phyloP scores from a whole-genome alignment of 2,113 vertebrate species.

The Hyperoodon ampullatus region DNA sequence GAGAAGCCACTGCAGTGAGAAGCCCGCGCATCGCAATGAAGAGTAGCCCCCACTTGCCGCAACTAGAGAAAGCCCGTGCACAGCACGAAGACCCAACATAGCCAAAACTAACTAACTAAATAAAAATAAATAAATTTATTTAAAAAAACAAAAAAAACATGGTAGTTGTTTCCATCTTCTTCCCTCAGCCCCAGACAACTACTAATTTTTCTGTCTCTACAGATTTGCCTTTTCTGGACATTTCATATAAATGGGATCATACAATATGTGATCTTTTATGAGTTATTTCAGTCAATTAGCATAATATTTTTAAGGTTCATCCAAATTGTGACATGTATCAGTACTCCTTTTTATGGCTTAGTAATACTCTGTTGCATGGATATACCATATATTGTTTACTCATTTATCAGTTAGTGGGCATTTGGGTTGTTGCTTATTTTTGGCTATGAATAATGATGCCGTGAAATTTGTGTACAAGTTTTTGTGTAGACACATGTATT shows the following conservation, averaged over 20 bases:
- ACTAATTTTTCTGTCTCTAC: background rate
- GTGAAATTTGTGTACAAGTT: background rate
- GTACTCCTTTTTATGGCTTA: background rate
- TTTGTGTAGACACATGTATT: background rate
- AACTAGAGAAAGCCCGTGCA: no score
- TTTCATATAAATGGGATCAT: conserved; percentile 7
- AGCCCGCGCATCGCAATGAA: no score
- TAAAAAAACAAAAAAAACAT: no score
- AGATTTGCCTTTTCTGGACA: background rate
- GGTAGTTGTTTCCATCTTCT: background rate
- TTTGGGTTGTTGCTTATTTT: background rate
- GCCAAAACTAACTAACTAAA: no score
- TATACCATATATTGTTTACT: background rate
- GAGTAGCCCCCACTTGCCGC: no score
- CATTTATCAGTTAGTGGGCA: background rate
- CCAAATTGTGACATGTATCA: background rate
- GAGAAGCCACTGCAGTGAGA: no score
- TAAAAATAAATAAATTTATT: no score
- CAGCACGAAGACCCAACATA: no score
- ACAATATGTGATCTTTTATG: background rate
- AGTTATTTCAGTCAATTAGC: background rate
- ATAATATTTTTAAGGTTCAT: background rate
- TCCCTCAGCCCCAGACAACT: background rate
- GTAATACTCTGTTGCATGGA: background rate
- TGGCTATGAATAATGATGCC: background rate